A percentile compares a stretch with the other conserved stretches of the same genome.
Conservation (phyloP, 2,888 invertebrate genomes). For the Pediacus dermestoides region DNA sequence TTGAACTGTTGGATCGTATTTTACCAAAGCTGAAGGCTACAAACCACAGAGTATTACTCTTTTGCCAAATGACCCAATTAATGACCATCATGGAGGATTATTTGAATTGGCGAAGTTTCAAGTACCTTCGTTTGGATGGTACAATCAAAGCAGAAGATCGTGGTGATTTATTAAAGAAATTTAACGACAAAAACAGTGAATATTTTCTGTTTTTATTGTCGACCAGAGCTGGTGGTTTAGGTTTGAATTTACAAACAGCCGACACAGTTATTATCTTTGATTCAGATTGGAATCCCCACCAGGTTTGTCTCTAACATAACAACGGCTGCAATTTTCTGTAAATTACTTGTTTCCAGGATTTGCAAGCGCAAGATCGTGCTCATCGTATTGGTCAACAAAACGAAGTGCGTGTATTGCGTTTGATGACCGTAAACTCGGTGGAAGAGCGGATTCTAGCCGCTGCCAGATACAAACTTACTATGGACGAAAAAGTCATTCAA, state of each 20-base stretch:
- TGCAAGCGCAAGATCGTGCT: constrained; percentile 99
- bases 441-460: constrained; percentile 98
- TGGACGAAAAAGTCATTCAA: constrained; percentile 99
- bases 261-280: constrained; percentile 99
- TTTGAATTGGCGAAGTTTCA: constrained; percentile 83
- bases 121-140: constrained; percentile 92
- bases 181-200: constrained; percentile 85
- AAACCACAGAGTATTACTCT: constrained; percentile 90
- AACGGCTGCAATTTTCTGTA: background rate
- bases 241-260: constrained; percentile 95
- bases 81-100: constrained; percentile 99
- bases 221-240: constrained; percentile 96
- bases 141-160: constrained; percentile 98
- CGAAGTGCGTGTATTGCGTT: constrained; percentile 91
- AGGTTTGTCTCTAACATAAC: constrained; percentile 54
- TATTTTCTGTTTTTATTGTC: constrained; percentile 95
- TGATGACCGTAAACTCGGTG: constrained; percentile 98
- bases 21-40: constrained; percentile 90
- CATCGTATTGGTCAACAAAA: constrained; percentile 99
- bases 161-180: constrained; percentile 86
- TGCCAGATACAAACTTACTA: constrained; percentile 95
- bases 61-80: constrained; percentile 99
- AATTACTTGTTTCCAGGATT: constrained; percentile 61
- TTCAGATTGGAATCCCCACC: constrained; percentile 99
- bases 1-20: constrained; percentile 94